Conservation (phyloP, 2,797 vertebrate genomes). For the Furcifer pardalis region DNA sequence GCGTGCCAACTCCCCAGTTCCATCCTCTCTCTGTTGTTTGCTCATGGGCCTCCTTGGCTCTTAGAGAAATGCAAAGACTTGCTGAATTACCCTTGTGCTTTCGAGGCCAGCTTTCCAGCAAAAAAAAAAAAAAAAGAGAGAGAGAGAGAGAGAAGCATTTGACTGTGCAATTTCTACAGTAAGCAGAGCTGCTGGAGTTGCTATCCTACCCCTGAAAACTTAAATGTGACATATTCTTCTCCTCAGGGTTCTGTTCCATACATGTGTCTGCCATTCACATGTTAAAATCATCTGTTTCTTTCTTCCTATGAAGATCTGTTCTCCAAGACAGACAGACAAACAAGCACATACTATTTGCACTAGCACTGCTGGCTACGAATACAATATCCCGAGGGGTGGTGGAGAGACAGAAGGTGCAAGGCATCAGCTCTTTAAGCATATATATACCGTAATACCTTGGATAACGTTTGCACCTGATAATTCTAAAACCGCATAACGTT, state of each 20-base stretch:
- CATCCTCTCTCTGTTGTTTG: slow-evolving; percentile 21
- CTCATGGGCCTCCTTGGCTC: slow-evolving; percentile 39
- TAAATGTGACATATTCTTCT: slow-evolving; percentile 18
- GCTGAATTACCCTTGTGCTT: slow-evolving; percentile 27
- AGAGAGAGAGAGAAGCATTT: too few species aligned
- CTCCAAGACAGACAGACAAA: too few species aligned
- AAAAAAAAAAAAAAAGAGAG: background rate
- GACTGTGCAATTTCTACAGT: slow-evolving; percentile 26
- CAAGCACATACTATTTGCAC: too few species aligned
- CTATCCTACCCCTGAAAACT: slow-evolving; percentile 14
- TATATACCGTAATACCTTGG: too few species aligned
- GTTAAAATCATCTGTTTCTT: slow-evolving; percentile 6
- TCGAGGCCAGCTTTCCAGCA: slow-evolving; percentile 13
- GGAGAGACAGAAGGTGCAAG: too few species aligned
- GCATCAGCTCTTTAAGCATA: too few species aligned
- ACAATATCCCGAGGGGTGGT: too few species aligned
- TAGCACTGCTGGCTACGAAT: too few species aligned
- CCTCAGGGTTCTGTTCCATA: slow-evolving; percentile 1
- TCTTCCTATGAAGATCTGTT: background rate
- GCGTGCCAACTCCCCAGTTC: slow-evolving; percentile 22
- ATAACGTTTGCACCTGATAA: too few species aligned
- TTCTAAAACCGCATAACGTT: too few species aligned
- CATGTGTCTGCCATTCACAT: background rate
- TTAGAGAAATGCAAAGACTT: slow-evolving; percentile 36
- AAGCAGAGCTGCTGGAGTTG: slow-evolving; percentile 8